Conservation (phyloP, 1,140 invertebrate species). For the Drosophila aff. region DNA sequence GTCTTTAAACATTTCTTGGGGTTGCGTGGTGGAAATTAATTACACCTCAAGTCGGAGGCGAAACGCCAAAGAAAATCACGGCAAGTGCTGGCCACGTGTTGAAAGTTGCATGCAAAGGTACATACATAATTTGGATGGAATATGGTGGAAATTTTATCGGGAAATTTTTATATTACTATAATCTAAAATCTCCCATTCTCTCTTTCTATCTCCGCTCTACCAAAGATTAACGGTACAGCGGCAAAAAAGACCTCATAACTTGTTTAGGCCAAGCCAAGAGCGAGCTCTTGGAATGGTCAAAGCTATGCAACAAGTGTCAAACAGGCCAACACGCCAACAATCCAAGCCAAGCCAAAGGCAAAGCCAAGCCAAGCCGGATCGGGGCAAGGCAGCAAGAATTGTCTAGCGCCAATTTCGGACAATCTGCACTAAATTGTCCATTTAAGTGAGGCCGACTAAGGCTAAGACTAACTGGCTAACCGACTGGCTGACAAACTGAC, state of each 20-base stretch:
- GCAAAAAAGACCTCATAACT: slow-evolving; percentile 53
- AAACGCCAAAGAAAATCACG: slow-evolving; percentile 52
- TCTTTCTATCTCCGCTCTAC: neutral
- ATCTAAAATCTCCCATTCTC: slow-evolving; percentile 9
- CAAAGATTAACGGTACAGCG: slow-evolving; percentile 51
- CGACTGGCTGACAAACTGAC: slow-evolving; percentile 9
- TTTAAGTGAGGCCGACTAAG: slow-evolving; percentile 67
- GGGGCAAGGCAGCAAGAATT: slow-evolving; percentile 56
- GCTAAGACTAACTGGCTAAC: slow-evolving; percentile 14
- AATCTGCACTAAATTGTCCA: slow-evolving; percentile 81
- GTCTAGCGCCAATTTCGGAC: slow-evolving; percentile 71
- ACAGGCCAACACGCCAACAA: slow-evolving; percentile 39
- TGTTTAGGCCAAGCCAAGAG: slow-evolving; percentile 56
- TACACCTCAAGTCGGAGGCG: slow-evolving; percentile 60
- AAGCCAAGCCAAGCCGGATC: slow-evolving; percentile 41
- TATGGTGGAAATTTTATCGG: neutral
- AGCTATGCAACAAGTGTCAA: slow-evolving; percentile 74
- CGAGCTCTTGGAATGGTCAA: slow-evolving; percentile 67
- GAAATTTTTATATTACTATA: neutral
- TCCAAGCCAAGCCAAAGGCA: slow-evolving; percentile 15
- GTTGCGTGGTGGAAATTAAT: slow-evolving; percentile 77
- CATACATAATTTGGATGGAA: slow-evolving; percentile 13
- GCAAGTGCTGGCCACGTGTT: slow-evolving; percentile 53
- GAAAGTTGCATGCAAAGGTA: slow-evolving; percentile 47
- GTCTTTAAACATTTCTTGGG: slow-evolving; percentile 37